Evolutionary conservation across 1,140 invertebrate species (phyloP).

Genomic region (Nilaparvata lugens): DNA sequence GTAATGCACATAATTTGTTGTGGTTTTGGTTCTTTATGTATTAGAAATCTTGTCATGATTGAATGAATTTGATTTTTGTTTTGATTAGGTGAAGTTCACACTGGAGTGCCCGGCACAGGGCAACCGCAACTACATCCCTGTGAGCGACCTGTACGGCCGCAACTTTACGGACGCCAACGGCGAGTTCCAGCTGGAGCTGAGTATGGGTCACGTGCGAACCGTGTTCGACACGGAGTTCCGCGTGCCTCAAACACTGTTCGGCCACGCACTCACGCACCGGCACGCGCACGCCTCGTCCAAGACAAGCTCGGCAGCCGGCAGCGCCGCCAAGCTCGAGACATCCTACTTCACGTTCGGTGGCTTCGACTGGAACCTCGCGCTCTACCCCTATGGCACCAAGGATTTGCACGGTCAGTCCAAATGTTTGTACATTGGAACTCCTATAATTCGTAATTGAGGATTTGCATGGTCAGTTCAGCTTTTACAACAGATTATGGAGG

Average conservation of each 20-base stretch:
- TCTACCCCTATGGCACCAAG: slow-evolving; percentile 55
- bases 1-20: too few species aligned
- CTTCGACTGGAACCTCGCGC: slow-evolving; percentile 75
- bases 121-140: slow-evolving; percentile 67
- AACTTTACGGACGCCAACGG: slow-evolving; percentile 75
- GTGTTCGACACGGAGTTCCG: slow-evolving; percentile 63
- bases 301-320: slow-evolving; percentile 9
- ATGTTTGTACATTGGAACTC: background rate
- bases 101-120: slow-evolving; percentile 66
- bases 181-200: slow-evolving; percentile 73
- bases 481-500: too few species aligned
- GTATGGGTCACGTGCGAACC: slow-evolving; percentile 65
- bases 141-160: slow-evolving; percentile 62
- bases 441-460: too few species aligned
- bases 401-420: slow-evolving; percentile 34
- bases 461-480: too few species aligned
- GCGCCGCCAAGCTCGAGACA: slow-evolving; percentile 48
- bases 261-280: slow-evolving; percentile 9
- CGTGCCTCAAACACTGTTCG: slow-evolving; percentile 38
- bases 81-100: slow-evolving; percentile 55
- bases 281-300: slow-evolving; percentile 17
- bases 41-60: background rate
- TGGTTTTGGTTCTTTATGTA: too few species aligned
- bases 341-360: slow-evolving; percentile 65
- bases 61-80: slow-evolving; percentile 1